A percentile compares a stretch with the other conserved stretches of the same genome.
These are phyloP conservation scores for Pyrrhia umbra DNA, from an alignment of 2,888 invertebrate species.

Conservation along the genomic window DNA sequence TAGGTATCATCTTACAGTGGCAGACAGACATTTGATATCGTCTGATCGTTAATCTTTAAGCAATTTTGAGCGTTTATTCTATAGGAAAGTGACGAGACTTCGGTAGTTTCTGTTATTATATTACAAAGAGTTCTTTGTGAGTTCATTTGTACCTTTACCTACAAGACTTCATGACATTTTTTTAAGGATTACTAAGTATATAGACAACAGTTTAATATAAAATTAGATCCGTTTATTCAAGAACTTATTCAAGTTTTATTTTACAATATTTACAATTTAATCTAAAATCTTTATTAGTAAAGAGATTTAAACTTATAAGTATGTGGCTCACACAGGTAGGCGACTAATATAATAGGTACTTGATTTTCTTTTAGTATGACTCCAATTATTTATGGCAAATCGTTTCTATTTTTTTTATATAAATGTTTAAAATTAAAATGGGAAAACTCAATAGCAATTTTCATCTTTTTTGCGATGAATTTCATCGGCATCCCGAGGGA, in stretches of 20 bases:
- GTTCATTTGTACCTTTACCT: neutral
- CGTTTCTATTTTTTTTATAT: neutral
- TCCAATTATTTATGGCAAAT: neutral
- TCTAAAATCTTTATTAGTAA: neutral
- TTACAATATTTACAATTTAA: too few relatives aligned
- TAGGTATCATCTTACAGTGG: neutral
- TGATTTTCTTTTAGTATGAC: slow-evolving; percentile 6
- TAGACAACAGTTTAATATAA: too few relatives aligned
- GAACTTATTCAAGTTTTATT: too few relatives aligned
- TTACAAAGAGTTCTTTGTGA: neutral
- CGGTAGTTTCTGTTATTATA: neutral
- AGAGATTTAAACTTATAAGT: neutral
- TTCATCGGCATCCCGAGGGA: too few relatives aligned
- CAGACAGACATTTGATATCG: slow-evolving; percentile 3
- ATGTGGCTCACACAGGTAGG: slow-evolving; percentile 13
- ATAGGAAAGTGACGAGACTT: neutral
- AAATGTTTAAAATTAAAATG: neutral
- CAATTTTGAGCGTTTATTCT: slow-evolving; percentile 3
- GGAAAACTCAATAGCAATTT: too few relatives aligned
- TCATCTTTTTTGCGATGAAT: too few relatives aligned
- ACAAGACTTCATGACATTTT: neutral
- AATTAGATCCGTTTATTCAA: too few relatives aligned
- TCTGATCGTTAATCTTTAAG: slow-evolving; percentile 5
- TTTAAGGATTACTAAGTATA: too few relatives aligned
- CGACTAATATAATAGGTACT: slow-evolving; percentile 10